phyloP scores from a whole-genome alignment of 2,888 invertebrate species.

The Holacanthella duospinosa region DNA sequence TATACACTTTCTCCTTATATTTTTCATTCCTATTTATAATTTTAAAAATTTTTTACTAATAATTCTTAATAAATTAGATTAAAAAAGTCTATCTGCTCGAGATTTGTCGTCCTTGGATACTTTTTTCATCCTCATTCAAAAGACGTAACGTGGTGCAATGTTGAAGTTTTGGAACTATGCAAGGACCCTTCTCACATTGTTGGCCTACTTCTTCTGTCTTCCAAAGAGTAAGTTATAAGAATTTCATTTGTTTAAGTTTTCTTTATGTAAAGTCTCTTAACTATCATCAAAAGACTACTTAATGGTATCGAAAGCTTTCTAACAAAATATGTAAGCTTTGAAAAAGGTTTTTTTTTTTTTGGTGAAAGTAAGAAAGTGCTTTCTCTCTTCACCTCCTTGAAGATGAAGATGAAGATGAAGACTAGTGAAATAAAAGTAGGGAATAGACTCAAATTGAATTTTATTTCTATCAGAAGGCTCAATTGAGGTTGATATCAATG shows the following conservation, averaged over 20 bases:
- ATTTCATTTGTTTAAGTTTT: too few species aligned
- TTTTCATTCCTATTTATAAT: background rate
- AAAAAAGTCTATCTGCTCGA: background rate
- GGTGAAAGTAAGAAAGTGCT: slow-evolving; percentile 1
- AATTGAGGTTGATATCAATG: background rate
- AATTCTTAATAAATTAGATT: background rate
- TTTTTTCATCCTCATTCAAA: too few species aligned
- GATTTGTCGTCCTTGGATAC: too few species aligned
- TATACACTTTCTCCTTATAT: background rate
- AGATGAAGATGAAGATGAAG: too few species aligned
- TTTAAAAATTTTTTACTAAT: background rate
- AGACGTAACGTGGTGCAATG: slow-evolving; percentile 38
- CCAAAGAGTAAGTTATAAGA: slow-evolving; percentile 32
- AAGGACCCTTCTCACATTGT: slow-evolving; percentile 35
- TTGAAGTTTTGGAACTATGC: slow-evolving; percentile 33
- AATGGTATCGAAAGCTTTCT: too few species aligned
- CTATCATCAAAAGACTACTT: too few species aligned
- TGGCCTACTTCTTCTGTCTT: slow-evolving; percentile 38
- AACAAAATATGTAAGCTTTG: too few species aligned
- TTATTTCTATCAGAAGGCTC: background rate
- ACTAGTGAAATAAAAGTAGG: too few species aligned
- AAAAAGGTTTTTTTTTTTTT: too few species aligned
- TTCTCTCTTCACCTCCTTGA: too few species aligned
- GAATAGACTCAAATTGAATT: background rate
- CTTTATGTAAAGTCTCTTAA: too few species aligned